Conservation (phyloP, 2,888 invertebrate species). For the Terebella lapidaria region DNA sequence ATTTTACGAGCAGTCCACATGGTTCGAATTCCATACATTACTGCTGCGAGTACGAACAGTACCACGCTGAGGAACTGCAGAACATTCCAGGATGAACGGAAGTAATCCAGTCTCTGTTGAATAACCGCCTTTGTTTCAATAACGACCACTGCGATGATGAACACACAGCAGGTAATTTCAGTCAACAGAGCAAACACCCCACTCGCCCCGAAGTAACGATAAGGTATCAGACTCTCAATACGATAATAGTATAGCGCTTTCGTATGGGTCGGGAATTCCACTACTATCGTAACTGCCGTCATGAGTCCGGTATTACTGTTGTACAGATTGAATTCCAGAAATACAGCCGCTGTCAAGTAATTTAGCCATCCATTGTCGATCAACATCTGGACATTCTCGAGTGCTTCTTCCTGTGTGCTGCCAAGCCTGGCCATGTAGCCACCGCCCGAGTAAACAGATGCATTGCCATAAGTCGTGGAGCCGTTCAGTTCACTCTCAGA, state of each 20-base stretch:
- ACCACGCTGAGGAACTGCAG: neutral
- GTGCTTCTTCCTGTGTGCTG: constrained; percentile 5
- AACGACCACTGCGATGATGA: neutral
- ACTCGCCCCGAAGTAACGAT: constrained; percentile 10
- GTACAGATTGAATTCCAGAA: constrained; percentile 38
- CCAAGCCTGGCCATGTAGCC: constrained; percentile 36
- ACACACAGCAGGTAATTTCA: constrained; percentile 6
- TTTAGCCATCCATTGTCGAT: neutral
- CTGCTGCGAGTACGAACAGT: constrained; percentile 1
- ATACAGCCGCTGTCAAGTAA: constrained; percentile 26
- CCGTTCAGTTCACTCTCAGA: constrained; percentile 30
- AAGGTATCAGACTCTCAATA: constrained; percentile 10
- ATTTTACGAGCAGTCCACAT: constrained; percentile 6
- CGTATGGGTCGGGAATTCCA: constrained; percentile 31
- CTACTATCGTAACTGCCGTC: constrained; percentile 30
- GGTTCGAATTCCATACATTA: constrained; percentile 1
- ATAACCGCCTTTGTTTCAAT: neutral
- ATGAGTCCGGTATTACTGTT: constrained; percentile 39
- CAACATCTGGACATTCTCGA: neutral
- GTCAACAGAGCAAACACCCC: constrained; percentile 4
- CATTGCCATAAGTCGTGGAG: constrained; percentile 27
- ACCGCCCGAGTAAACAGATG: constrained; percentile 32
- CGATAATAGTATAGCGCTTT: neutral
- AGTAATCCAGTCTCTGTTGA: constrained; percentile 1
- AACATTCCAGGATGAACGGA: constrained; percentile 6